Evolutionary conservation across 2,113 vertebrate genomes (phyloP).

Genomic region (Triplophysa siluroides): DNA sequence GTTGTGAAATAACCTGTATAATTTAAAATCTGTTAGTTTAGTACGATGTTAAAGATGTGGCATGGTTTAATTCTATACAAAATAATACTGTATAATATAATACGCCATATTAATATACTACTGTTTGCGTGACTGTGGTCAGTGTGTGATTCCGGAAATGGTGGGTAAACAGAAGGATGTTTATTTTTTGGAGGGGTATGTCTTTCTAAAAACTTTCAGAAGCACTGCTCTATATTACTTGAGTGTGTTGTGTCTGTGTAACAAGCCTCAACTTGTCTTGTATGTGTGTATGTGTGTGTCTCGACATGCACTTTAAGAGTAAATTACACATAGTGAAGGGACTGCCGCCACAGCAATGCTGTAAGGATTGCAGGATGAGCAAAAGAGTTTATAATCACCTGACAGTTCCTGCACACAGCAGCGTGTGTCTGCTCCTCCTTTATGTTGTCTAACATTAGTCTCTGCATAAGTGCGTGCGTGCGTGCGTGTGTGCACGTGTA

Average conservation of each 20-base stretch:
- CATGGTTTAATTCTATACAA: too few relatives aligned
- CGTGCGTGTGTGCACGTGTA: constrained; percentile 16
- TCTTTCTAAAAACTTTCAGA: background rate
- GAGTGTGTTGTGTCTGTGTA: constrained; percentile 37
- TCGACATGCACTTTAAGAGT: constrained; percentile 40
- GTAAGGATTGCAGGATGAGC: background rate
- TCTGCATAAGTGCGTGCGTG: background rate
- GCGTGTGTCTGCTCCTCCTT: constrained; percentile 50
- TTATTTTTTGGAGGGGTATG: background rate
- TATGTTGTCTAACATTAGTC: constrained; percentile 24
- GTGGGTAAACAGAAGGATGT: too few relatives aligned
- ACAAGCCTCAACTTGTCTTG: constrained; percentile 53
- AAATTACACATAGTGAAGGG: constrained; percentile 55
- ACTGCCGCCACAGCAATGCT: constrained; percentile 32
- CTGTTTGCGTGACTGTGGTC: too few relatives aligned
- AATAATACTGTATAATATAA: too few relatives aligned
- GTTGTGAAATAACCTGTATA: too few relatives aligned
- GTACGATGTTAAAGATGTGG: too few relatives aligned
- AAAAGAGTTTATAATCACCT: constrained; percentile 51
- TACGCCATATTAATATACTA: too few relatives aligned
- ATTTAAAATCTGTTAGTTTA: too few relatives aligned
- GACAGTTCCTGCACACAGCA: constrained; percentile 50
- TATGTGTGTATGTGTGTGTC: constrained; percentile 22
- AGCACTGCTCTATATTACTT: constrained; percentile 22
- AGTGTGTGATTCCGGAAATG: too few relatives aligned